A percentile compares a stretch with the other conserved stretches of the same genome.
Evolutionary conservation across 1,140 invertebrate species (phyloP).

Genomic region (Delia radicum): DNA sequence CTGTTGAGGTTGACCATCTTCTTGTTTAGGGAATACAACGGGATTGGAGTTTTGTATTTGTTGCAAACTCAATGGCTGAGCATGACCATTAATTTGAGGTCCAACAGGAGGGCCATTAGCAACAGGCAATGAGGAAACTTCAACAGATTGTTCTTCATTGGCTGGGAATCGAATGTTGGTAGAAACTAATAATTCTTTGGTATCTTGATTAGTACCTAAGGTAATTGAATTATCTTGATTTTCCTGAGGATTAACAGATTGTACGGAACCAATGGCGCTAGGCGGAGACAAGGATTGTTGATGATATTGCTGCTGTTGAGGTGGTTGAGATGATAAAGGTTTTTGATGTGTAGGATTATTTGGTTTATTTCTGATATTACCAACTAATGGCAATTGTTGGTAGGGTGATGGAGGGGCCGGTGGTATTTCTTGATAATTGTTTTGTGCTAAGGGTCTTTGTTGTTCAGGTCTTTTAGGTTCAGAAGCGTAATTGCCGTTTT

Average conservation of each 20-base stretch:
- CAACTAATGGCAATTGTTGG: slow-evolving; percentile 46
- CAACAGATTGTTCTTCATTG: slow-evolving; percentile 39
- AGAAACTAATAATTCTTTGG: slow-evolving; percentile 46
- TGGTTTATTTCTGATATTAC: slow-evolving; percentile 32
- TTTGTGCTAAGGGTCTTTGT: slow-evolving; percentile 8
- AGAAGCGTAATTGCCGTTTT: slow-evolving; percentile 32
- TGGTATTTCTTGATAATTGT: slow-evolving; percentile 35
- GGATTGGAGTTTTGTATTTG: slow-evolving; percentile 46
- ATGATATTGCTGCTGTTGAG: not conserved
- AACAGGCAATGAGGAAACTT: slow-evolving; percentile 30
- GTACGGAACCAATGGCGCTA: not conserved
- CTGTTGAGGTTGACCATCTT: slow-evolving; percentile 24
- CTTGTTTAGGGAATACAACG: slow-evolving; percentile 46
- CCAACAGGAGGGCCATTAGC: slow-evolving; percentile 33
- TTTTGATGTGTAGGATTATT: not conserved
- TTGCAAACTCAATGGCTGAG: slow-evolving; percentile 48
- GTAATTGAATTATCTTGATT: not conserved
- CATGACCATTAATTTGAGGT: slow-evolving; percentile 47
- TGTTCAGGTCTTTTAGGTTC: slow-evolving; percentile 12
- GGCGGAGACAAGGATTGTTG: not conserved
- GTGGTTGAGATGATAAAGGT: slow-evolving; percentile 10
- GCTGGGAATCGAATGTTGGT: slow-evolving; percentile 53
- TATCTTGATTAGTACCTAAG: slow-evolving; percentile 30
- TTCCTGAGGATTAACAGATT: not conserved
- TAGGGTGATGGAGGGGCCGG: slow-evolving; percentile 46